Base-by-base conservation (phyloP, 2,797 vertebrate genomes). In the Aphelocoma californica region DNA sequence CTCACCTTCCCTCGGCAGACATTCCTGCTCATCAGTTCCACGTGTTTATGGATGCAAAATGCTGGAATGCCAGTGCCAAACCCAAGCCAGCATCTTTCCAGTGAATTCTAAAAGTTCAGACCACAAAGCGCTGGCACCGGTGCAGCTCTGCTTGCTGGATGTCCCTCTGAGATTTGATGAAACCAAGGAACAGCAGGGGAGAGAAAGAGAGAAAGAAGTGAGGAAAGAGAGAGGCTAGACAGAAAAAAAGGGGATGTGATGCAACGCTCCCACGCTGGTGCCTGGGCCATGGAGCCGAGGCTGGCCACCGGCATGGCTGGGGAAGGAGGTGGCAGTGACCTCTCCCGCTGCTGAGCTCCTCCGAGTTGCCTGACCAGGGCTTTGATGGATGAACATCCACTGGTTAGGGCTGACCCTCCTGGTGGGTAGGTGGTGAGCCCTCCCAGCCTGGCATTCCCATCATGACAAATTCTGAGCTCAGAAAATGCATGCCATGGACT, bases 11-110 rank as follows among this genome's bases (percentile, higher is more conserved):
- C 92, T 81, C 1, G 0, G 73, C 81, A 94, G 86, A 79, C 3
- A 10, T 97, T 98, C 97, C 97, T 93, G 85, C 96, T 95, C 97
- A 97, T 98, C 98, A 98, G 96, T 94, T 97, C 97, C 97, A 47
- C 85, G 78, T 96, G 96, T 97, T 98, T 97, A 97, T 97, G 97
- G 97, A 97, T 98, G 96, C 90, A 93, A 97, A 98, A 98, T 64
- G 20, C 75, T 93, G 97, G 95, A 98, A 97, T 95, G 87, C 77
- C 28, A 32, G 66, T 66, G 56, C 70, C 83, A 95, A 88, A 96
- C 81, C 45, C 77, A 70, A 88, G 53, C 19, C 77, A 81, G 47
- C 29, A 1, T 86, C 79, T 92, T 91, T 88, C 48, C 92, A 84
- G 73, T 4, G 15, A 82, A 48, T 92, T 85, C 69, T 60, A 11